Conservation (phyloP, 2,113 vertebrate genomes). For the Scalopus aquaticus region DNA sequence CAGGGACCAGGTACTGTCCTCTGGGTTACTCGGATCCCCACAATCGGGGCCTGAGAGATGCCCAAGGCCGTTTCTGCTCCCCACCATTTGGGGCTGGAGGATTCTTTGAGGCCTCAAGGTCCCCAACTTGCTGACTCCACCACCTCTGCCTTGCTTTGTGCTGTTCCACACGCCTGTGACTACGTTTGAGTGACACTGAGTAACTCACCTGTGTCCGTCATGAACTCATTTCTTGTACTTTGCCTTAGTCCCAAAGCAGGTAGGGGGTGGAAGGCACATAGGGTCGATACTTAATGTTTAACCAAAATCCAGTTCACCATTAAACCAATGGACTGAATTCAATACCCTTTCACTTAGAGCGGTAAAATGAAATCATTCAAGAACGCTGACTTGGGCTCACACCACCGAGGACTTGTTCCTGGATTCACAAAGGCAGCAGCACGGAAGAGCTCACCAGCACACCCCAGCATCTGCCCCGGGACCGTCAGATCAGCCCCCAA, state of each 20-base stretch:
- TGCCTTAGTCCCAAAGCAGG: neutral
- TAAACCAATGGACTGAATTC: neutral
- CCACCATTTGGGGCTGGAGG: neutral
- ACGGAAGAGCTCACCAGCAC: rapidly evolving
- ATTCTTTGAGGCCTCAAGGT: neutral
- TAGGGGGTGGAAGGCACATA: neutral
- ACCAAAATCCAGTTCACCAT: neutral
- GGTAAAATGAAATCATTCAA: neutral
- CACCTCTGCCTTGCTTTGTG: neutral
- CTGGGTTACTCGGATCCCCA: neutral
- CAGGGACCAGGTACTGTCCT: neutral
- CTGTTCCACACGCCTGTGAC: neutral
- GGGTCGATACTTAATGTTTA: neutral
- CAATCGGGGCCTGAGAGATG: neutral
- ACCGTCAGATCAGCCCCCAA: neutral
- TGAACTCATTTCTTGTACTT: neutral
- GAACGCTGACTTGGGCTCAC: neutral
- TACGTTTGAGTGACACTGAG: neutral
- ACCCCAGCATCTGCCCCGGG: neutral
- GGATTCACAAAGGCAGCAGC: neutral
- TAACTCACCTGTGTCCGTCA: neutral
- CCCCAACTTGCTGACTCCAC: neutral
- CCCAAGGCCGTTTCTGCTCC: neutral
- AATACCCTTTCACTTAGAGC: neutral
- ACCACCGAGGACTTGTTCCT: rapidly evolving